phyloP scores from a whole-genome alignment of 1,140 invertebrate genomes.

The Myzus persicae region DNA sequence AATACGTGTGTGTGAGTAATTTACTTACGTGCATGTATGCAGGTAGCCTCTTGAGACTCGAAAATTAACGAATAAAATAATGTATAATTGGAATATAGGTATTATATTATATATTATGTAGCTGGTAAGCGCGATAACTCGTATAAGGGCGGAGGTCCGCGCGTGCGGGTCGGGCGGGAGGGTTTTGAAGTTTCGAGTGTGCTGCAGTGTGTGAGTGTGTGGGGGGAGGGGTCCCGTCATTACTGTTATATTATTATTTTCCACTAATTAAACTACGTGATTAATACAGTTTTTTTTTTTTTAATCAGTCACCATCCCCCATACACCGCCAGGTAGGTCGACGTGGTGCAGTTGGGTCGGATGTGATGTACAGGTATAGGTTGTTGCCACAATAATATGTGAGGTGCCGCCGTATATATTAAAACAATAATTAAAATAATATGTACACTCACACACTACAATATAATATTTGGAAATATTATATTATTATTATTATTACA shows the following conservation, averaged over 20 bases:
- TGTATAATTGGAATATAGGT: constrained; percentile 19
- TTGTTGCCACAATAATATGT: neutral
- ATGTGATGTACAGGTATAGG: neutral
- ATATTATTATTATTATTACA: neutral
- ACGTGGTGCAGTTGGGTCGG: neutral
- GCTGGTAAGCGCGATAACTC: neutral
- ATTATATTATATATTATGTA: too few species aligned
- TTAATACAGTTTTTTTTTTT: neutral
- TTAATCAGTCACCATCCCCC: neutral
- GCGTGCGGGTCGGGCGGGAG: neutral
- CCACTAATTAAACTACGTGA: constrained; percentile 24
- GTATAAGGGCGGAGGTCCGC: neutral
- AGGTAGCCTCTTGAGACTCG: neutral
- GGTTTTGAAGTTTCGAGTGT: neutral
- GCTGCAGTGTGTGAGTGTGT: too few species aligned
- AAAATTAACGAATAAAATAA: constrained; percentile 38
- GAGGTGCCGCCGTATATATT: neutral
- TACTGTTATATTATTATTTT: neutral
- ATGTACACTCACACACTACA: neutral
- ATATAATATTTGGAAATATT: neutral
- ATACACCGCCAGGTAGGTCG: neutral
- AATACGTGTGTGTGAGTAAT: neutral
- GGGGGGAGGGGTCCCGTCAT: neutral
- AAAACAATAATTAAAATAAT: neutral
- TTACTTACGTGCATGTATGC: neutral